phyloP scores from a whole-genome alignment of 2,113 vertebrate genomes.

The Cyphomyrus plagiostoma region DNA sequence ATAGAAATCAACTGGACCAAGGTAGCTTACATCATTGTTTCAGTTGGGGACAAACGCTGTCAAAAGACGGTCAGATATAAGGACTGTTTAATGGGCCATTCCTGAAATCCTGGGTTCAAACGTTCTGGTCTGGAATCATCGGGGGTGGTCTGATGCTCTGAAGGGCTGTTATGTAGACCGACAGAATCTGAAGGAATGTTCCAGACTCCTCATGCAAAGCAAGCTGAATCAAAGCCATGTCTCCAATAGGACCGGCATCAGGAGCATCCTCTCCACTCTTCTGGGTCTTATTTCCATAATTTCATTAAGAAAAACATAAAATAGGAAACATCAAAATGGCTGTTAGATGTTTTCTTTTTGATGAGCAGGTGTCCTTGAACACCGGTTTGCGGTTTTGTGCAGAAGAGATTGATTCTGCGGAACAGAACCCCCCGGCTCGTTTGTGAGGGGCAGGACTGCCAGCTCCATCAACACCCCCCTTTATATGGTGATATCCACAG shows the following conservation, averaged over 20 bases:
- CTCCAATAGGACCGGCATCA: neutral
- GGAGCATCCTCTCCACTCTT: neutral
- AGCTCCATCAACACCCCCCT: neutral
- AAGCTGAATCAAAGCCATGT: constrained; percentile 23
- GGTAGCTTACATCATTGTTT: constrained; percentile 21
- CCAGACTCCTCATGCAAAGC: constrained; percentile 16
- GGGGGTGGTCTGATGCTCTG: constrained; percentile 24
- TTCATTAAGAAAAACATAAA: neutral
- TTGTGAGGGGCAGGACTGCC: neutral
- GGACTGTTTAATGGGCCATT: neutral
- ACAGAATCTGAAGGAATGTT: constrained; percentile 20
- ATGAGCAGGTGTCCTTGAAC: neutral
- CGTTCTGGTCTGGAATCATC: constrained; percentile 21
- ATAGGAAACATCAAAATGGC: neutral
- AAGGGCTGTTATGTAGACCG: constrained; percentile 12
- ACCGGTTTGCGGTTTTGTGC: neutral
- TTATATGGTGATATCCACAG: neutral
- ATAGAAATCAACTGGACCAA: constrained; percentile 17
- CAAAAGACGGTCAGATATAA: constrained; percentile 24
- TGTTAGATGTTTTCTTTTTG: neutral
- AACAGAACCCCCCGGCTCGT: neutral
- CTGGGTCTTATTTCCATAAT: neutral
- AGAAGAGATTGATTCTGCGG: neutral
- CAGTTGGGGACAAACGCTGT: constrained; percentile 20
- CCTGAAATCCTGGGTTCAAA: constrained; percentile 16